A percentile compares a stretch with the other conserved stretches of the same genome.
These are phyloP conservation scores for Molossus molossus DNA, from an alignment of 2,797 vertebrate species.

Conservation along the genomic window DNA sequence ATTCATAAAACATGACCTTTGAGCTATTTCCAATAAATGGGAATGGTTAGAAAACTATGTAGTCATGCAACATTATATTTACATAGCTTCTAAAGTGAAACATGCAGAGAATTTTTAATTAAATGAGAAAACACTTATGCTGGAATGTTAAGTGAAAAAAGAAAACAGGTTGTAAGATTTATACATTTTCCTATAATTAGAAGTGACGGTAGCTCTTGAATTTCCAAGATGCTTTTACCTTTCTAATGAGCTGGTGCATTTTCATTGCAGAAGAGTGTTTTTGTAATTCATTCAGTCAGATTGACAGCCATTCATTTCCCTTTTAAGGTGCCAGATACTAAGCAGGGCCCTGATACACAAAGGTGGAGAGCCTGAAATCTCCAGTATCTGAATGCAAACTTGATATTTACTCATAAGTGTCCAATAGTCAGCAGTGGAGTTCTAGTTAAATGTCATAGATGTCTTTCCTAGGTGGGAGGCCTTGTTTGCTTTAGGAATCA, in stretches of 20 bases:
- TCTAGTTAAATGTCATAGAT: conserved; percentile 54
- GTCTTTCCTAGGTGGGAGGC: conserved; percentile 7
- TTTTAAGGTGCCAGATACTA: background rate
- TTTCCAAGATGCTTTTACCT: background rate
- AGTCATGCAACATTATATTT: background rate
- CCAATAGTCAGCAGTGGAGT: background rate
- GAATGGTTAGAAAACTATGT: background rate
- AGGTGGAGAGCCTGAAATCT: background rate
- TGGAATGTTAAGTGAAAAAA: background rate
- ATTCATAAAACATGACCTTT: background rate
- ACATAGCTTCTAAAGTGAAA: conserved; percentile 47
- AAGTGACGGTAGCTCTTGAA: background rate
- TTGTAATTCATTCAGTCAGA: background rate
- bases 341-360: background rate
- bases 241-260: background rate
- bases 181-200: background rate
- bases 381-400: background rate
- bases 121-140: background rate
- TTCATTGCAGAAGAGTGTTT: background rate
- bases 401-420: conserved; percentile 60
- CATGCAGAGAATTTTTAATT: conserved; percentile 30
- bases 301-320: background rate
- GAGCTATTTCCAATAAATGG: background rate
- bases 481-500: conserved; percentile 66
- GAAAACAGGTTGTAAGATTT: background rate